Base-by-base conservation (phyloP, 2,888 invertebrate species). In the Meteorus cinctellus region DNA sequence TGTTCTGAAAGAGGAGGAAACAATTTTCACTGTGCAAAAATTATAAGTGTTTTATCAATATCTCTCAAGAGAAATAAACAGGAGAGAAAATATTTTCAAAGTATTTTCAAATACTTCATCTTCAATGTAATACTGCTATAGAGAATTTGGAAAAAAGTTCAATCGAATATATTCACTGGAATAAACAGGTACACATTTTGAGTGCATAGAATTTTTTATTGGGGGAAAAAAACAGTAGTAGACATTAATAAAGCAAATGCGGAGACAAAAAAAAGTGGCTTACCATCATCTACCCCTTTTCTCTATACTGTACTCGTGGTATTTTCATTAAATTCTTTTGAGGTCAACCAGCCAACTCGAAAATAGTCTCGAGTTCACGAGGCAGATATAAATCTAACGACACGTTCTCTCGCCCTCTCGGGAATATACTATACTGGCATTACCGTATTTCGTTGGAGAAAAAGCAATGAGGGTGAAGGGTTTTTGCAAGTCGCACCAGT, bases 301-400 rank as follows among this genome's bases (percentile, higher is more conserved):
- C 41, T 48, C 34, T 41, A 60, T 59, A 68, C 31, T 36, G 65
- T 29, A 16, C 51, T 36, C n/a, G 79, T 81, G 85, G 86, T 86
- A 86, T 86, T 86, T 86, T 85, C 84, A 86, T 86, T 86, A 86
- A 86, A 86, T 86, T 86, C 86, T 85, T 85, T 83, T 83, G 86
- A 85, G 86, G 85, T 84, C 81, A 81, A 51, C 60, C 66, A 70
- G 45, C 36, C 34, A 73, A 72, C 79, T 81, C 79, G 81, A 82
- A 84, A 85, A 85, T 84, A 85, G 84, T 85, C 84, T 84, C 84
- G 82, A 78, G 81, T 81, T 80, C 80, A 79, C 79, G 81, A 81
- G 77, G 79, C 80, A 80, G 81, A 82, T 83, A 84, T 86, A 86
- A 86, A 86, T 86, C 85, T 85, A 86, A 85, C 84, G 84, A 85